Evolutionary conservation across 2,113 vertebrate species (phyloP), one percentile per base, ranked within the genome.

Genomic region (Aptenodytes patagonicus): DNA sequence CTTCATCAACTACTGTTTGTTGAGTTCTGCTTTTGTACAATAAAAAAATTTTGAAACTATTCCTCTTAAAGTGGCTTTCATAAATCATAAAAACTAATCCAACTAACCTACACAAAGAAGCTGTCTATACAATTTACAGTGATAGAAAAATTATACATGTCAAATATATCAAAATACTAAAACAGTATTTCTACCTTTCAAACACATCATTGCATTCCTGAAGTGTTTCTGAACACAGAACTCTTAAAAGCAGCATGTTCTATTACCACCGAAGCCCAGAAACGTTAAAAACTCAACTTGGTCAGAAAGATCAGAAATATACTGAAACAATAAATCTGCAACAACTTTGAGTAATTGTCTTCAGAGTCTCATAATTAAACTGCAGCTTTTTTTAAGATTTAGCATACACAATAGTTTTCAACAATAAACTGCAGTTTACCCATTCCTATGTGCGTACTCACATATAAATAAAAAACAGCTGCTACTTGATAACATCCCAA

Each of bases 81-180:
- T 92, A 96, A 94, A 97, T 97, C 89, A 90, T 89, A 95, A 96
- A 97, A 97, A 95, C 93, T 96, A 98, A 96, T 77, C 20, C 54
- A 88, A 95, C 82, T 94, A 97, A 97, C 95, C 90, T 95, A 93
- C 91, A 94, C 73, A 96, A 90, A 93, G 87, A 49, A 87, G 60
- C 71, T 82, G 79, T 83, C 93, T 91, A 86, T 90, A 91, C 52
- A 71, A 84, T 95, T 96, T 96, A 96, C 57, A 57, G 94, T 95
- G 79, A 68, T 77, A 95, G 93, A 88, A 89, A 84, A 97, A 94
- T 89, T 89, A 91, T 54, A 95, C 84, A 91, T 17, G 87, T 94
- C 95, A 96, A 91, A 91, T 42, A 70, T 29, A 95, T 90, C 75
- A 88, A 97, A 96, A 96, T 73, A 95, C 49, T 92, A 85, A 95